Percentiles rank a stretch among this genome's conserved stretches.
Conservation (phyloP, 2,113 vertebrate species). For the Montifringilla adamsi region DNA sequence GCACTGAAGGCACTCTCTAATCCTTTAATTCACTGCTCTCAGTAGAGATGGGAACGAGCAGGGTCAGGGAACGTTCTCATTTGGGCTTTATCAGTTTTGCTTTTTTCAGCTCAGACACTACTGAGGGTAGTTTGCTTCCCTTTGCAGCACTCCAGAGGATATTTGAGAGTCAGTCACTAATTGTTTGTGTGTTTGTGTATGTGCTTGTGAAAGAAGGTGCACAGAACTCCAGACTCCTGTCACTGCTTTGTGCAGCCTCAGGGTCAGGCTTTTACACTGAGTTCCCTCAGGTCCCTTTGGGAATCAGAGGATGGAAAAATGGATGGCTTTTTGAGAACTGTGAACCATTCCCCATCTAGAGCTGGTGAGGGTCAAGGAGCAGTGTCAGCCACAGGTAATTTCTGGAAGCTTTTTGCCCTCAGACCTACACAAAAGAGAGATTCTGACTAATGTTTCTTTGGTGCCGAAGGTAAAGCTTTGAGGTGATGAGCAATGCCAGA, state of each 20-base stretch:
- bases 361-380: background rate
- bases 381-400: background rate
- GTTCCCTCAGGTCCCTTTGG: background rate
- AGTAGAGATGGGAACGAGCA: background rate
- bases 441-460: background rate
- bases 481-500: background rate
- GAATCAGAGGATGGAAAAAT: background rate
- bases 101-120: background rate
- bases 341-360: background rate
- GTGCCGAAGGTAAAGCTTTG: background rate
- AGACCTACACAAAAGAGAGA: background rate
- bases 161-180: background rate
- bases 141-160: background rate
- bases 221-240: background rate
- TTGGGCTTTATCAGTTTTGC: conserved; percentile 1
- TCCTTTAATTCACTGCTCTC: conserved; percentile 58
- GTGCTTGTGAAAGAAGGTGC: background rate
- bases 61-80: background rate
- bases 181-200: background rate
- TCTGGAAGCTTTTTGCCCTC: background rate
- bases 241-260: background rate
- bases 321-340: background rate
- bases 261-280: background rate
- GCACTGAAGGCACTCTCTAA: conserved; percentile 57
- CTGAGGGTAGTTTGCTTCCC: background rate